Conservation (phyloP, 2,888 invertebrate genomes). For the Magallana nippona region DNA sequence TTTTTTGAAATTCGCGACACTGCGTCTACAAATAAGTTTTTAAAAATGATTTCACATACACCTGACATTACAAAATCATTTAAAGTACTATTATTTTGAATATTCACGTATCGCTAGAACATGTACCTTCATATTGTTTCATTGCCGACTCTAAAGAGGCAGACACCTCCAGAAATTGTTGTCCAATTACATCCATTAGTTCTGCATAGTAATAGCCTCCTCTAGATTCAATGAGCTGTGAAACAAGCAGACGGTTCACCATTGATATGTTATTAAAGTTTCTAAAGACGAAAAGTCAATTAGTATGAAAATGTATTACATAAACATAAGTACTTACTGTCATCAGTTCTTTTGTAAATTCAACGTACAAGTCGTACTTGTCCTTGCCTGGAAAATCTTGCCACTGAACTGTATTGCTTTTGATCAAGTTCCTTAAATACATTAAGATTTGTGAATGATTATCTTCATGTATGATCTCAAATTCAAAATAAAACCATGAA, state of each 20-base stretch:
- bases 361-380: conserved; percentile 34
- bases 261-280: not conserved
- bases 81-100: not conserved
- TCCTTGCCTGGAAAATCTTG: conserved; percentile 34
- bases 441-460: not conserved
- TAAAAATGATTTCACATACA: too few relatives aligned
- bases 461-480: not conserved
- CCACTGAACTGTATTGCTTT: not conserved
- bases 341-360: conserved; percentile 26
- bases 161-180: conserved; percentile 37
- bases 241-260: not conserved
- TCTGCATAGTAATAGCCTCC: conserved; percentile 26
- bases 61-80: too few relatives aligned
- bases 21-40: not conserved
- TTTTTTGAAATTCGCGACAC: not conserved
- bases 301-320: too few relatives aligned
- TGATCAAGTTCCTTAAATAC: not conserved
- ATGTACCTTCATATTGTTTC: conserved; percentile 38
- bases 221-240: conserved; percentile 13
- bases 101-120: not conserved
- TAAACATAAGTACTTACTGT: not conserved
- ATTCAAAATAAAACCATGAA: not conserved
- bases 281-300: too few relatives aligned
- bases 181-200: conserved; percentile 37
- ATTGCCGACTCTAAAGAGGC: conserved; percentile 1